A percentile compares a stretch with the other conserved stretches of the same genome.
Conservation (phyloP, 2,888 invertebrate species). For the Labia minor region DNA sequence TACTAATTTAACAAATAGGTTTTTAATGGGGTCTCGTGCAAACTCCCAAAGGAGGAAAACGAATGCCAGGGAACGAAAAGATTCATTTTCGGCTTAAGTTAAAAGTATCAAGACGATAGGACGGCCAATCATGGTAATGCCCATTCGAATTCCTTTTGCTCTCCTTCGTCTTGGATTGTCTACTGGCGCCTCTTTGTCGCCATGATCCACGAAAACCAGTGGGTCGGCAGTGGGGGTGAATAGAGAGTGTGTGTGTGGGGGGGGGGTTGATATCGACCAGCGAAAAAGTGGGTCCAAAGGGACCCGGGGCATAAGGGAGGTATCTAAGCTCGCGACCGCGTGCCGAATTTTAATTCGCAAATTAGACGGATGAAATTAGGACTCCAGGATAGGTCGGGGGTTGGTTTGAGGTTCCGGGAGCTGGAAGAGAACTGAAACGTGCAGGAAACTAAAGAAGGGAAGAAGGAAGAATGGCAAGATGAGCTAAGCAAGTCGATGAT, state of each 20-base stretch:
- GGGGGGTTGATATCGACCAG: background rate
- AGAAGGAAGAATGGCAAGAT: background rate
- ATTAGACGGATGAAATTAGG: conserved; percentile 13
- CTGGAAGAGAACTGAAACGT: background rate
- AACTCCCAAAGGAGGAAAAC: background rate
- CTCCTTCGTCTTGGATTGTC: background rate
- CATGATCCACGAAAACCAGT: background rate
- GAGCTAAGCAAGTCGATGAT: background rate
- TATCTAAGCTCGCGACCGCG: conserved; percentile 1
- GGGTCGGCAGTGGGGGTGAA: too few relatives aligned
- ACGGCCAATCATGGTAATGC: conserved; percentile 13
- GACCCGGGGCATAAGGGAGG: background rate
- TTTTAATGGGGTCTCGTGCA: background rate
- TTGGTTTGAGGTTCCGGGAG: background rate
- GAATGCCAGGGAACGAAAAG: background rate
- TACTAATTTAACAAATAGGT: background rate
- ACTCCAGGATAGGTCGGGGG: background rate
- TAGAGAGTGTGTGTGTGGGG: background rate
- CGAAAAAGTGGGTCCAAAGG: background rate
- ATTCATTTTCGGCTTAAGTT: conserved; percentile 4
- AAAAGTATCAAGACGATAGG: background rate
- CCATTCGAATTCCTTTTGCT: background rate
- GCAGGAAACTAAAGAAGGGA: background rate
- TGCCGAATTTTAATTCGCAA: conserved; percentile 13
- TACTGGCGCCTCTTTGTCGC: conserved; percentile 4